phyloP scores from a whole-genome alignment of 92 coral and sea anemone species.

The Phenganax subtilis region DNA sequence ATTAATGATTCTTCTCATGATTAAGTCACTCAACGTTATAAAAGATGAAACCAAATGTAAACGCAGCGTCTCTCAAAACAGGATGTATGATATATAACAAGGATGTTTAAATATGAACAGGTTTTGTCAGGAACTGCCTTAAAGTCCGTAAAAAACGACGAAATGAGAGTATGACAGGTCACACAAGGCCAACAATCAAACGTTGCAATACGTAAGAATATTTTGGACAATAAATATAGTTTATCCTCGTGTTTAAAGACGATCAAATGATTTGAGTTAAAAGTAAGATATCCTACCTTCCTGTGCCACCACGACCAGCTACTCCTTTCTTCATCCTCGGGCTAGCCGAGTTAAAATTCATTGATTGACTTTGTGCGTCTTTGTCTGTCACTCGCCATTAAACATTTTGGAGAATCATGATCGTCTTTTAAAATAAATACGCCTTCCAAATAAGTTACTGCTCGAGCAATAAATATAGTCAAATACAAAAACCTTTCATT shows the following conservation, averaged over 20 bases:
- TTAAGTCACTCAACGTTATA: neutral
- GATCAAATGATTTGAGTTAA: neutral
- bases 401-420: neutral
- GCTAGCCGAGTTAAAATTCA: slow-evolving; percentile 36
- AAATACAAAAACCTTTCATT: slow-evolving; percentile 16
- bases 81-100: neutral
- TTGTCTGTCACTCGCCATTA: slow-evolving; percentile 28
- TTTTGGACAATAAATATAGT: slow-evolving; percentile 1
- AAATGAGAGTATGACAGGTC: slow-evolving; percentile 1
- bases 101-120: neutral
- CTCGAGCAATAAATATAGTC: slow-evolving; percentile 7
- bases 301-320: slow-evolving; percentile 24
- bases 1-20: neutral
- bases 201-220: neutral
- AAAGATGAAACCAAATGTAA: neutral
- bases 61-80: too few relatives aligned
- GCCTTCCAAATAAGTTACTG: slow-evolving; percentile 26
- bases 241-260: neutral
- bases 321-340: slow-evolving; percentile 26
- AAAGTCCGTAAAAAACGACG: neutral
- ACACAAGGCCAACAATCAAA: neutral
- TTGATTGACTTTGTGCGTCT: neutral
- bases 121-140: neutral
- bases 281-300: slow-evolving; percentile 11
- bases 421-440: slow-evolving; percentile 11